These are phyloP conservation scores for Nephrotoma flavescens DNA, from an alignment of 2,888 invertebrate species.

Conservation along the genomic window DNA sequence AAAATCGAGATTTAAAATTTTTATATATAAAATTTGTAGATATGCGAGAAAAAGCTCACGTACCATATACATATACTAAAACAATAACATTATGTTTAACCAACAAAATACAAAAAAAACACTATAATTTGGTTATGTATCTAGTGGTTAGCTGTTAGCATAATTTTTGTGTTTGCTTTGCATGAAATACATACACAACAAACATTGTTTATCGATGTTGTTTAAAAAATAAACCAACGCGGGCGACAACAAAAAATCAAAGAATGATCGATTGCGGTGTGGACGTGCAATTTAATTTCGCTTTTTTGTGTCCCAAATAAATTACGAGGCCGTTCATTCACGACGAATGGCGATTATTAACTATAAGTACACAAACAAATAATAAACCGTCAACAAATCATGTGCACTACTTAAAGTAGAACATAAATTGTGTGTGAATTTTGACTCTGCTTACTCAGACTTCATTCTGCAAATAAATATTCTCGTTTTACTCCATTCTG, in stretches of 20 bases:
- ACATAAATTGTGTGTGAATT: too few relatives aligned
- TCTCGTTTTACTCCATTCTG: too few relatives aligned
- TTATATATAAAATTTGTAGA: background rate
- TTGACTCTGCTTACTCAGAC: too few relatives aligned
- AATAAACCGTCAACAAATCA: too few relatives aligned
- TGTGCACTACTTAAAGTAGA: too few relatives aligned
- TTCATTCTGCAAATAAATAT: too few relatives aligned
- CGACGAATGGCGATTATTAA: too few relatives aligned
- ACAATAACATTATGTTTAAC: background rate
- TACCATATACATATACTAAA: background rate
- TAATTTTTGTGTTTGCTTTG: background rate
- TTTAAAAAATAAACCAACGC: background rate
- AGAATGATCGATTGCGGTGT: background rate
- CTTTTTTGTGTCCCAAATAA: too few relatives aligned
- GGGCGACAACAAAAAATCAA: background rate
- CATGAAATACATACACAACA: background rate
- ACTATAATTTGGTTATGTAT: background rate
- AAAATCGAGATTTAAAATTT: background rate
- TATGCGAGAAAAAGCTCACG: background rate
- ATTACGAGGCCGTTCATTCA: too few relatives aligned
- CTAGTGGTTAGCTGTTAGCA: background rate
- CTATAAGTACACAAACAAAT: too few relatives aligned
- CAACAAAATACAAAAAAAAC: background rate
- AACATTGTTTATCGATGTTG: background rate
- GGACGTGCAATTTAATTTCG: too few relatives aligned